Conservation (phyloP, 1,140 invertebrate species). For the Trinorchestia longiramus region DNA sequence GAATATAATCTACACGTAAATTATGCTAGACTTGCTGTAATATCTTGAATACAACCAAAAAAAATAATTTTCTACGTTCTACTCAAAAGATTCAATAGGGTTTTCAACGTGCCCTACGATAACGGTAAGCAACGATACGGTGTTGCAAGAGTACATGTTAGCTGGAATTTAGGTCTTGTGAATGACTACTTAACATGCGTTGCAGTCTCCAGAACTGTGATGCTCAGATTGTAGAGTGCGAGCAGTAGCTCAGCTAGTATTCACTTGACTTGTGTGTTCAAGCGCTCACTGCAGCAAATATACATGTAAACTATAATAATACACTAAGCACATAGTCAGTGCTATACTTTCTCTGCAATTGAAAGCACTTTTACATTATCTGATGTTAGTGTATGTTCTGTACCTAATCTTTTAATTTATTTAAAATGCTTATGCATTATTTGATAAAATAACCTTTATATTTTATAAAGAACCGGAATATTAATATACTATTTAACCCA, state of each 20-base stretch:
- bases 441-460: not conserved
- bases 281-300: not conserved
- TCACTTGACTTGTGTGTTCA: not conserved
- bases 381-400: no score
- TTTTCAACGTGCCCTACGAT: no score
- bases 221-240: not conserved
- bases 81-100: no score
- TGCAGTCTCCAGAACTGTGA: not conserved
- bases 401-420: no score
- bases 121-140: no score
- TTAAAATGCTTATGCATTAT: no score
- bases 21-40: no score
- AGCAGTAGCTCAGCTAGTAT: not conserved
- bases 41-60: no score
- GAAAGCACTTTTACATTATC: not conserved
- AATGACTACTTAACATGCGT: not conserved
- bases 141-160: no score
- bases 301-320: not conserved
- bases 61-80: no score
- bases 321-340: not conserved
- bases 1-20: no score
- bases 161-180: not conserved
- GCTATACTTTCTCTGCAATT: not conserved
- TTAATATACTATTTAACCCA: not conserved
- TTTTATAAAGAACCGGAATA: not conserved